Evolutionary conservation across 2,888 invertebrate species (phyloP).

Genomic region (Lepidonotus clava): DNA sequence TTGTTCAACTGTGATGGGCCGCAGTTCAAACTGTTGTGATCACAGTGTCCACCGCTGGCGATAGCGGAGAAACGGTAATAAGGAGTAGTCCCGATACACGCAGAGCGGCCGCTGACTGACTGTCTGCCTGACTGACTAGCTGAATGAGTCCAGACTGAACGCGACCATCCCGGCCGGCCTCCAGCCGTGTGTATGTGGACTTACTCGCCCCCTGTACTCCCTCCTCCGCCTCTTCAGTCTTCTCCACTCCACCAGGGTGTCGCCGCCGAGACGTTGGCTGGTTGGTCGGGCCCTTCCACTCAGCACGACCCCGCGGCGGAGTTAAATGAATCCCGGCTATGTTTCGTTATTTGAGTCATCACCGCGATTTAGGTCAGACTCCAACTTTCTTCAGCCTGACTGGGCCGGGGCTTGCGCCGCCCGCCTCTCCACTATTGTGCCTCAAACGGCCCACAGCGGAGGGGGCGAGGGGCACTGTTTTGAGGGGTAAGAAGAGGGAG

Average conservation of each 20-base stretch:
- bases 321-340: conserved; percentile 45
- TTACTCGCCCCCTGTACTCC: neutral
- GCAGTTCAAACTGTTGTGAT: too few species aligned
- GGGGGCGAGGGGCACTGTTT: neutral
- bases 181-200: neutral
- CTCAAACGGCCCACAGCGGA: neutral
- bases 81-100: too few species aligned
- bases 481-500: neutral
- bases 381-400: neutral
- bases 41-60: too few species aligned
- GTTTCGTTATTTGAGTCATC: conserved; percentile 50
- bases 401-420: neutral
- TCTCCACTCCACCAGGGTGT: neutral
- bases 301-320: neutral
- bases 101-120: too few species aligned
- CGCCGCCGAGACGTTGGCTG: neutral
- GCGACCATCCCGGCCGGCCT: too few species aligned
- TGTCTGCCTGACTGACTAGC: too few species aligned
- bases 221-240: neutral
- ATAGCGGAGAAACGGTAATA: too few species aligned
- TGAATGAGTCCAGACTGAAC: too few species aligned
- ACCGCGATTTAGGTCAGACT: conserved; percentile 32
- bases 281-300: neutral
- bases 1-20: too few species aligned
- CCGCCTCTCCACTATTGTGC: neutral